Base-by-base conservation (phyloP, 2,113 vertebrate species). In the Actenoides hombroni region DNA sequence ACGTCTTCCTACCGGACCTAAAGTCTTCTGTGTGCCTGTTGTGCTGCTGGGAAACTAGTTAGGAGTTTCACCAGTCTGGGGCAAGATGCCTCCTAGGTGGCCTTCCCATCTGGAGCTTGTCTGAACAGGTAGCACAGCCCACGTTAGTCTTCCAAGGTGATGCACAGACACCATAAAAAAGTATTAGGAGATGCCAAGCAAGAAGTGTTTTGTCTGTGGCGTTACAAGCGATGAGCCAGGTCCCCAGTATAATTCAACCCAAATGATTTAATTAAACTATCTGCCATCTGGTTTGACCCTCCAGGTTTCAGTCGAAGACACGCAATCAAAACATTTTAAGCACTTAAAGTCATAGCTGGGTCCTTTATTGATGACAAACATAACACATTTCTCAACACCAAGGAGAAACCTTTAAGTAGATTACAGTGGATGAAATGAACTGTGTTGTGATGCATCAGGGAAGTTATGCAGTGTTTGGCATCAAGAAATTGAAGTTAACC, bases 1-100 rank as follows among this genome's bases (percentile, higher is more conserved):
- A 94, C 96, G 94, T 97, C 90, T 96, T 94, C 68, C 90, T 68
- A 90, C 93, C 95, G 95, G 96, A 97, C 69, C 83, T 83, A 60
- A 88, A 78, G 65, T 53, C 69, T 92, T 88, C 88, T 83, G 33
- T 51, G 26, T 35, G 53, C 53, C 92, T 76, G 26, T 48, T 74
- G 20, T 61, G 57, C 69, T 67, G 60, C 78, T 92, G 70, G 92
- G 69, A 97, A 94, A 89, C 86, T 65, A 73, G 91, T 92, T 79
- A 86, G 88, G 63, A 71, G 91, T 59, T 84, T 61, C 74, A 86
- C 60, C 7, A 5, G 59, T 88, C 87, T 20, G 3, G 70, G 80
- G 76, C 60, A 81, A 94, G 71, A 93, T 83, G 74, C 86, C 84
- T 94, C 78, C 60, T 96, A 89, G 92, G 94, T 95, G 92, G 92